Evolutionary conservation across 2,797 vertebrate genomes (phyloP), one percentile per base, ranked within the genome.

Genomic region (Hipposideros larvatus): DNA sequence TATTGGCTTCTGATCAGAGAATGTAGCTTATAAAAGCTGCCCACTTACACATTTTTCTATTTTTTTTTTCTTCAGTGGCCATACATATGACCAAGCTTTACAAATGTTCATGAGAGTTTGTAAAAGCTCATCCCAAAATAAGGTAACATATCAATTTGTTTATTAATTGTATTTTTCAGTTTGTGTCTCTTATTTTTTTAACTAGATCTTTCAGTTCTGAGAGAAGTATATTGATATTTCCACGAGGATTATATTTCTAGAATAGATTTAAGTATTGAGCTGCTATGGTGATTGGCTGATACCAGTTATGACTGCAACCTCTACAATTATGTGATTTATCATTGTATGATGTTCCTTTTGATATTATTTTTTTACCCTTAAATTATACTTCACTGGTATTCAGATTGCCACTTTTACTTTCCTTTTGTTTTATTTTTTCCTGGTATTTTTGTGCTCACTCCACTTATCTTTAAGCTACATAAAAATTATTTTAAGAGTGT

Each of bases 41-140:
- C 46, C 11, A 53, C 34, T 80, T 82, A 41, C 0, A 83, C 2
- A 31, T 24, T 21, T 87, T 80, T 87, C 19, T 77, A 11, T 68
- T 4, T n/a, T 57, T 65, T 66, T 43, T 46, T 26, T 28, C 15
- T 11, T 57, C 10, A 34, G 16, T 75, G 55, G 5, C 31, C 26
- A 66, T 43, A 90, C n/a, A 90, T 34, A 31, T 48, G n/a, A 71
- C 11, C 22, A 75, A 74, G 0, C 18, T 88, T 87, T 61, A 48
- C 51, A 89, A 84, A 68, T 85, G 7, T 85, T 95, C 13, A 43
- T n/a, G 61, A 61, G 2, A 84, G 79, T 71, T 90, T 94, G 28
- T 22, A 87, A 94, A 90, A 41, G 51, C 65, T 24, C 11, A 22
- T 90, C 63, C 19, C 77, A 78, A 28, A 24, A 26, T 65, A 95